Evolutionary conservation across 1,140 invertebrate species (phyloP), one percentile per base, ranked within the genome.

Genomic region (Anadara kagoshimensis): DNA sequence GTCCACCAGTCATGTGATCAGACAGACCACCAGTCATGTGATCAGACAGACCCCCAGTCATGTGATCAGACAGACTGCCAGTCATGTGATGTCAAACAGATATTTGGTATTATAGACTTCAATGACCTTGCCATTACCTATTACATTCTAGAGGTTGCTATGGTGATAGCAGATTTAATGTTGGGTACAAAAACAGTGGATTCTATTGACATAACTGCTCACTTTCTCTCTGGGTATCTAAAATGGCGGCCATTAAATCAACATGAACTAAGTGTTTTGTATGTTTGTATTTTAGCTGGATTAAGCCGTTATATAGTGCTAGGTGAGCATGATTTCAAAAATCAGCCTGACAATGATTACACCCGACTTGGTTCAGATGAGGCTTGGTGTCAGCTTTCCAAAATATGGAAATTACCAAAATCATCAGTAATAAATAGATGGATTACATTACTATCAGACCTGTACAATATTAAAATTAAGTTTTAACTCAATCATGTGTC

Each of bases 21-120:
- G 56, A 22, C 18, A 67, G 12, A 5, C n/a, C n/a, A n/a, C n/a
- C 20, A 24, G 3, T 16, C 11, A 1, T 18, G 26, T 61, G 44
- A 36, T 24, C n/a, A 57, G 56, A 22, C 18, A 67, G 12, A 5
- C n/a, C 10, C 18, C 18, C 20, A 24, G 3, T 16, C 11, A 1
- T 18, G 26, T 61, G 44, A 36, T 24, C n/a, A 57, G 56, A 22
- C 18, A 67, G 12, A 5, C n/a, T n/a, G n/a, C n/a, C 20, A 24
- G 3, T 16, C 11, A 1, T 18, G 26, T 61, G 44, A 36, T 22
- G 29, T 24, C n/a, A 57, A 67, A 22, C 18, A 67, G 12, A 5
- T 56, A 24, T 67, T 56, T 57, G 64, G 64, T 43, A 57, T 67
- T 16, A 67, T 67, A 44, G 64, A 67, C 53, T 67, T 67, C 22